Conservation (phyloP, 2,797 vertebrate species). For the Sebastes dallii region DNA sequence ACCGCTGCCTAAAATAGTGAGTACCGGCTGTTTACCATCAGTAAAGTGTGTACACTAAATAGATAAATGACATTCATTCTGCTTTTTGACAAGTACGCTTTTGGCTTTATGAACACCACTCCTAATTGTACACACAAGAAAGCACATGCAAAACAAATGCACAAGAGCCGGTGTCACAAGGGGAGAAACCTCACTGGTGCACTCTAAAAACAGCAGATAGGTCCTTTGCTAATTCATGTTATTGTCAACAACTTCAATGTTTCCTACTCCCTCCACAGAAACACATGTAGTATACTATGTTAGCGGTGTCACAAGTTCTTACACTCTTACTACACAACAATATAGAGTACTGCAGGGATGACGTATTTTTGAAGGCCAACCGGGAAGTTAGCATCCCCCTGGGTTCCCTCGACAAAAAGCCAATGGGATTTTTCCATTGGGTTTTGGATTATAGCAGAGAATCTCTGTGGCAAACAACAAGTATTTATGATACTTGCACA, state of each 20-base stretch:
- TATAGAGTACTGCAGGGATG: neutral
- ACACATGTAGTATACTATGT: neutral
- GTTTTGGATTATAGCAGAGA: too few species aligned
- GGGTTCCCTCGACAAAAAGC: too few species aligned
- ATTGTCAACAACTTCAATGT: constrained; percentile 58
- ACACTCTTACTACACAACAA: neutral
- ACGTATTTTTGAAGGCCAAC: too few species aligned
- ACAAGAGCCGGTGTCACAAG: neutral
- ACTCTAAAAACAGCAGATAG: constrained; percentile 29
- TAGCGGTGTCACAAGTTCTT: neutral
- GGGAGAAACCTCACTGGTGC: constrained; percentile 44
- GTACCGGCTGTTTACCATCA: constrained; percentile 9
- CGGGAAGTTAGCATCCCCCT: too few species aligned
- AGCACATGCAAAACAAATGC: constrained; percentile 40
- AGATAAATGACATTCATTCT: neutral
- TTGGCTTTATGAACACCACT: neutral
- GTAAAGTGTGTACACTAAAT: neutral
- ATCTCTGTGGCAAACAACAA: too few species aligned
- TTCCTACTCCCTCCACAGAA: neutral
- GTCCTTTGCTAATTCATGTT: constrained; percentile 60
- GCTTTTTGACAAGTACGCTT: neutral
- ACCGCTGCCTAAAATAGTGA: constrained; percentile 14
- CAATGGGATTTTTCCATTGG: too few species aligned
- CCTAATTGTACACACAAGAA: neutral
- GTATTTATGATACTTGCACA: too few species aligned